Evolutionary conservation across 2,797 vertebrate species (phyloP).

Genomic region (Caiman crocodilus): DNA sequence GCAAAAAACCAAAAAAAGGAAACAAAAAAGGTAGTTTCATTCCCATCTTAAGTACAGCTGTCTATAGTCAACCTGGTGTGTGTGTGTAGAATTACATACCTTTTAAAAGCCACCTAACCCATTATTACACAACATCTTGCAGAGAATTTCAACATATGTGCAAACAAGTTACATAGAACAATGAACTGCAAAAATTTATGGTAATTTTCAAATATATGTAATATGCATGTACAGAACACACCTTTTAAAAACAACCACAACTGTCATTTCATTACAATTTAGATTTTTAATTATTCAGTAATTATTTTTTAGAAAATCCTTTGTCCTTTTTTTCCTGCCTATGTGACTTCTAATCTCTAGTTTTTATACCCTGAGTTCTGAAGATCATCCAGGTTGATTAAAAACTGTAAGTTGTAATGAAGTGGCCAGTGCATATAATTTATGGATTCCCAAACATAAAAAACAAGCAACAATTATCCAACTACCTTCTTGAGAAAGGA

Average conservation of each 20-base stretch:
- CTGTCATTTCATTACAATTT: neutral
- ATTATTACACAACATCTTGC: neutral
- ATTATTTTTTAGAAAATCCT: neutral
- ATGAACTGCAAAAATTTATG: neutral
- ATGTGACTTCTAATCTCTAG: neutral
- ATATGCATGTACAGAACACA: neutral
- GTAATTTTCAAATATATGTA: neutral
- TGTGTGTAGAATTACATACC: neutral
- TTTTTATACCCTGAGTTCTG: neutral
- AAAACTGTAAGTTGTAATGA: neutral
- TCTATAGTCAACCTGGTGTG: neutral
- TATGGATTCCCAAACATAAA: neutral
- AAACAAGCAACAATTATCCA: neutral
- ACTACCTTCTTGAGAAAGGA: neutral
- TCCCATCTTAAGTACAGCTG: neutral
- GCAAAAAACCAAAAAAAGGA: too few species aligned
- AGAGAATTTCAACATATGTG: conserved; percentile 25
- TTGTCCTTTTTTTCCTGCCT: neutral
- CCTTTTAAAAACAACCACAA: neutral
- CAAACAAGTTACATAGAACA: conserved; percentile 41
- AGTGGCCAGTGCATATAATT: neutral
- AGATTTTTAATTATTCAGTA: neutral
- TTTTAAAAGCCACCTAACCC: conserved; percentile 4
- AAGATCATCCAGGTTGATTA: neutral
- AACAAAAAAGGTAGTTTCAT: neutral